Percentiles rank a stretch among this genome's conserved stretches.
Conservation (phyloP, 2,797 vertebrate species). For the Fringilla coelebs region DNA sequence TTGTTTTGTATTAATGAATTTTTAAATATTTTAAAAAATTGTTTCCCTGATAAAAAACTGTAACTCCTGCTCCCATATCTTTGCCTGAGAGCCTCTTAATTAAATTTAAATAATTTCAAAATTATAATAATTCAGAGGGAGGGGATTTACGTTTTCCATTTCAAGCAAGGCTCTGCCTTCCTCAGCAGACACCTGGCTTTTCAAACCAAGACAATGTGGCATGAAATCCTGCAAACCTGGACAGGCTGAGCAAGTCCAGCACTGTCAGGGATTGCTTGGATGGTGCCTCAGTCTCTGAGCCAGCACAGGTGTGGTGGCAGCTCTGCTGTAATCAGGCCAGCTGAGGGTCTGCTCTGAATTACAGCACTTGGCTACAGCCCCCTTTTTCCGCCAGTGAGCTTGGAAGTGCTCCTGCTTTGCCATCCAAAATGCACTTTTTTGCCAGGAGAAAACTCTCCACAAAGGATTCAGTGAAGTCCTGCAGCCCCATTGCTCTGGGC, state of each 20-base stretch:
- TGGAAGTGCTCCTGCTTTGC: neutral
- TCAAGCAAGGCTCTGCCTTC: neutral
- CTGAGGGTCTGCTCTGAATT: neutral
- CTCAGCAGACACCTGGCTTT: neutral
- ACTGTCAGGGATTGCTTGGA: neutral
- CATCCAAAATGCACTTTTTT: neutral
- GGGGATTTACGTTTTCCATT: neutral
- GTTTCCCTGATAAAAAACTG: neutral
- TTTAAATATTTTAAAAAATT: neutral
- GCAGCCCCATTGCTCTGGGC: neutral
- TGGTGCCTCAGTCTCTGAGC: neutral
- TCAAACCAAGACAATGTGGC: neutral
- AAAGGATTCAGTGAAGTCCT: neutral
- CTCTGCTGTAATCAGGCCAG: neutral
- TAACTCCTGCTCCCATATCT: neutral
- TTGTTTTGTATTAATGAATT: neutral
- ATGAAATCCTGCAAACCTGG: neutral
- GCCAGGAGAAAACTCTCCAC: neutral
- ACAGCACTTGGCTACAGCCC: neutral
- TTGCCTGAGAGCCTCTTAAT: neutral
- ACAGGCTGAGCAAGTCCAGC: neutral
- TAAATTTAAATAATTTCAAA: neutral
- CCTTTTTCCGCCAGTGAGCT: neutral
- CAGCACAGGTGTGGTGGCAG: neutral
- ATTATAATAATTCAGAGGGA: neutral